Conservation (phyloP, 2,797 vertebrate species). For the Gouania willdenowi region DNA sequence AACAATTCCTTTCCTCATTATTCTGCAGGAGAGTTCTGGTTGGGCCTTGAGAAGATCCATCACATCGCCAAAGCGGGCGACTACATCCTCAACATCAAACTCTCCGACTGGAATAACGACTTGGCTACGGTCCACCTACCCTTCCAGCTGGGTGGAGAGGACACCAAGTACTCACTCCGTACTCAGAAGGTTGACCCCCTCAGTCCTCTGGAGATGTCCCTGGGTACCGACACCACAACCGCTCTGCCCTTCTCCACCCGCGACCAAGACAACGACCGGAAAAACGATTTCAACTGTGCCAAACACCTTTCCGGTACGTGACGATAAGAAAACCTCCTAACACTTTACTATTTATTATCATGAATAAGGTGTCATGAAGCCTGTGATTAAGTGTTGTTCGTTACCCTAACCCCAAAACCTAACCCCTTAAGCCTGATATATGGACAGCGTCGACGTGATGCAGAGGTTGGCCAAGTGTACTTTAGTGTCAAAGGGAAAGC, state of each 20-base stretch:
- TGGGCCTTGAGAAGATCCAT: slow-evolving; percentile 89
- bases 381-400: no score
- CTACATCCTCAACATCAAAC: slow-evolving; percentile 79
- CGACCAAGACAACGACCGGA: slow-evolving; percentile 89
- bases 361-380: no score
- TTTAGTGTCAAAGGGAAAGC: no score
- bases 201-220: slow-evolving; percentile 78
- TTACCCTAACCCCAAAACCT: no score
- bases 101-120: slow-evolving; percentile 87
- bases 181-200: slow-evolving; percentile 65
- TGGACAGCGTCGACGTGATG: no score
- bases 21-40: slow-evolving; percentile 91
- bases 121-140: slow-evolving; percentile 70
- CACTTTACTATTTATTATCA: no score
- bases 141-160: slow-evolving; percentile 79
- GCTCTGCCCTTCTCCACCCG: slow-evolving; percentile 88
- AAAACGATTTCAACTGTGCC: slow-evolving; percentile 86
- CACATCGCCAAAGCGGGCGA: slow-evolving; percentile 70
- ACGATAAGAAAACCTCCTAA: neutral
- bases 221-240: slow-evolving; percentile 65
- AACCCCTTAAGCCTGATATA: no score
- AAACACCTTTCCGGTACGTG: slow-evolving; percentile 86
- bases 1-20: neutral
- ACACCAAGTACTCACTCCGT: slow-evolving; percentile 83
- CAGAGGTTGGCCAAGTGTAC: no score